Conservation (phyloP, 2,888 invertebrate genomes). For the Harmothoe impar region DNA sequence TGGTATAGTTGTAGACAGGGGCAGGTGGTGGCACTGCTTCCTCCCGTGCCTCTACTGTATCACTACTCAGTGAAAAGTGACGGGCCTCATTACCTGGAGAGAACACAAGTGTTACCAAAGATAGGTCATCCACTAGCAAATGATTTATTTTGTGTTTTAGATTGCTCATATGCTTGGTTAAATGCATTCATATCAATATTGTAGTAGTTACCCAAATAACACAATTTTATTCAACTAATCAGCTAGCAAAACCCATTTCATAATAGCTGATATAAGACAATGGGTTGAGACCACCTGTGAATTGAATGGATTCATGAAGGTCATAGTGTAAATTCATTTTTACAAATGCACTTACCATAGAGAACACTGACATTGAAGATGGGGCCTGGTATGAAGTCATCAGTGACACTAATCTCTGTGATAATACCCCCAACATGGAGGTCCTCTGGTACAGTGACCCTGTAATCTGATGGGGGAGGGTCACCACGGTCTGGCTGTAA, state of each 20-base stretch:
- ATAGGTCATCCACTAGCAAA: too few species aligned
- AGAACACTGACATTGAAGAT: conserved; percentile 67
- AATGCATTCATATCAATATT: too few species aligned
- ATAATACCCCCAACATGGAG: conserved; percentile 76
- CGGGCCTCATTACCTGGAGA: conserved; percentile 76
- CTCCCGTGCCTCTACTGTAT: conserved; percentile 70
- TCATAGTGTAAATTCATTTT: too few species aligned
- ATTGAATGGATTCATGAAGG: too few species aligned
- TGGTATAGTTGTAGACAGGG: conserved; percentile 70
- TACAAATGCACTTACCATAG: conserved; percentile 67
- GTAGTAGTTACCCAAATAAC: too few species aligned
- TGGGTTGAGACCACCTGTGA: too few species aligned
- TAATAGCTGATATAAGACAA: too few species aligned
- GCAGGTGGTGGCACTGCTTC: conserved; percentile 68
- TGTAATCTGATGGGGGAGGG: conserved; percentile 73
- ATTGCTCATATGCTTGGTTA: too few species aligned
- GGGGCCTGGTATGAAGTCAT: conserved; percentile 74
- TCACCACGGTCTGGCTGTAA: conserved; percentile 66
- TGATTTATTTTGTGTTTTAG: too few species aligned
- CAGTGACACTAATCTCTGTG: conserved; percentile 72
- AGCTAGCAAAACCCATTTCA: too few species aligned
- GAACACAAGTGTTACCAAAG: not conserved
- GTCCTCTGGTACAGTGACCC: conserved; percentile 74
- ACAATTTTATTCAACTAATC: too few species aligned
- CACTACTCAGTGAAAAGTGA: conserved; percentile 72